Evolutionary conservation across 2,888 invertebrate species (phyloP).

Genomic region (Luperina nickerlii): DNA sequence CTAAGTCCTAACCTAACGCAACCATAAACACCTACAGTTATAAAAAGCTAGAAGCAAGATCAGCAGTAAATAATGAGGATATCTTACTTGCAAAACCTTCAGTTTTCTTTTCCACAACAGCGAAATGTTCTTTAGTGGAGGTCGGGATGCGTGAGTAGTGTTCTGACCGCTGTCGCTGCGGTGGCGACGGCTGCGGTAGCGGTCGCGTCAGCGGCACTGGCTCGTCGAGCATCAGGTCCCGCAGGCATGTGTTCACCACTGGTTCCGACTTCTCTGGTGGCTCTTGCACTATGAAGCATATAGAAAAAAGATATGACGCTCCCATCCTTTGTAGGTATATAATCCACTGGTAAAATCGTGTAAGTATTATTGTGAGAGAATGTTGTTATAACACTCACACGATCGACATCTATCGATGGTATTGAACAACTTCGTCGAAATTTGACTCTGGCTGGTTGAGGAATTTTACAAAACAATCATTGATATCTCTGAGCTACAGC

Average conservation of each 20-base stretch:
- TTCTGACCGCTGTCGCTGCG: slow-evolving; percentile 81
- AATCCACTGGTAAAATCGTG: too few species aligned
- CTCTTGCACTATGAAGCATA: slow-evolving; percentile 67
- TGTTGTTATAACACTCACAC: not conserved
- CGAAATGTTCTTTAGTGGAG: slow-evolving; percentile 80
- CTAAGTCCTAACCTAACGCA: not conserved
- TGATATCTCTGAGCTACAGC: not conserved
- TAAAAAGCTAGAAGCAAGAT: slow-evolving; percentile 17
- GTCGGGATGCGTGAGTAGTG: slow-evolving; percentile 83
- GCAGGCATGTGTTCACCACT: slow-evolving; percentile 74
- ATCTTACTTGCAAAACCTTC: slow-evolving; percentile 77
- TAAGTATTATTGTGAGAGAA: slow-evolving; percentile 3
- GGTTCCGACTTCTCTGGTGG: slow-evolving; percentile 65
- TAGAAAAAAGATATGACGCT: slow-evolving; percentile 8
- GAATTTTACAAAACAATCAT: not conserved
- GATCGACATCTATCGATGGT: not conserved
- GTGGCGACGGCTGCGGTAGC: slow-evolving; percentile 80
- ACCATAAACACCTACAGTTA: not conserved
- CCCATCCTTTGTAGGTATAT: not conserved
- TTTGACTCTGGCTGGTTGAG: not conserved
- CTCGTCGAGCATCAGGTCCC: slow-evolving; percentile 77
- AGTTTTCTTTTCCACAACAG: slow-evolving; percentile 76
- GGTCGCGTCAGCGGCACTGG: slow-evolving; percentile 65
- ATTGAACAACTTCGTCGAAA: not conserved
- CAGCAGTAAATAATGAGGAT: not conserved